Conservation (phyloP, 2,113 vertebrate species). For the Morone chrysops region DNA sequence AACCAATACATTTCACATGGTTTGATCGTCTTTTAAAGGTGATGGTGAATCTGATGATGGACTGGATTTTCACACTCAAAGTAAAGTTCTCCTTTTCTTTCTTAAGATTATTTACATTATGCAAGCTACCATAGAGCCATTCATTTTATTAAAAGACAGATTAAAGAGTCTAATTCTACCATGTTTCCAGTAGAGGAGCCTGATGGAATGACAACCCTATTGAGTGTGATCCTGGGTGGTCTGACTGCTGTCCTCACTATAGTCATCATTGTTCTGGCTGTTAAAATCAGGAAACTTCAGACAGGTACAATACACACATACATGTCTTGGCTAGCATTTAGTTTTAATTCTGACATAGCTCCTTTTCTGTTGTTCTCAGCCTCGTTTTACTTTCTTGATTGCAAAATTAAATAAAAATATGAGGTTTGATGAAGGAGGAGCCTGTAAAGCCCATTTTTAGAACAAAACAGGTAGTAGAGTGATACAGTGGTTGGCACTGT, state of each 20-base stretch:
- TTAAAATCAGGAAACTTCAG: not conserved
- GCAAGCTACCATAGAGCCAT: not conserved
- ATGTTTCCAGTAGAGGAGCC: not conserved
- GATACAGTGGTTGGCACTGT: too few relatives aligned
- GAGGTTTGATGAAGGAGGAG: too few relatives aligned
- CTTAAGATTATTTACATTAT: too few relatives aligned
- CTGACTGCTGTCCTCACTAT: not conserved
- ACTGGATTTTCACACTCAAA: not conserved
- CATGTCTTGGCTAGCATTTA: fast-evolving
- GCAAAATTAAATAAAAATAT: too few relatives aligned
- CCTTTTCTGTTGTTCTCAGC: too few relatives aligned
- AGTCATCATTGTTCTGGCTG: not conserved
- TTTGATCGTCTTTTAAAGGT: not conserved
- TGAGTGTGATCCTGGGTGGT: not conserved
- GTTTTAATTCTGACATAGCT: fast-evolving
- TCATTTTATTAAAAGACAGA: too few relatives aligned
- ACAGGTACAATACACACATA: not conserved
- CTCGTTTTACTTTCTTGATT: too few relatives aligned
- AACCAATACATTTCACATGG: not conserved
- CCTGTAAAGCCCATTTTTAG: too few relatives aligned
- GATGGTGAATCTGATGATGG: fast-evolving
- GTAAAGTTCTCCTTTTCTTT: not conserved
- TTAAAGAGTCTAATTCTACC: too few relatives aligned
- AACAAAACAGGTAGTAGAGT: too few relatives aligned
- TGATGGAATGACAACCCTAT: too few relatives aligned